phyloP scores from a whole-genome alignment of 1,140 invertebrate genomes.

The Gryllus bimaculatus region DNA sequence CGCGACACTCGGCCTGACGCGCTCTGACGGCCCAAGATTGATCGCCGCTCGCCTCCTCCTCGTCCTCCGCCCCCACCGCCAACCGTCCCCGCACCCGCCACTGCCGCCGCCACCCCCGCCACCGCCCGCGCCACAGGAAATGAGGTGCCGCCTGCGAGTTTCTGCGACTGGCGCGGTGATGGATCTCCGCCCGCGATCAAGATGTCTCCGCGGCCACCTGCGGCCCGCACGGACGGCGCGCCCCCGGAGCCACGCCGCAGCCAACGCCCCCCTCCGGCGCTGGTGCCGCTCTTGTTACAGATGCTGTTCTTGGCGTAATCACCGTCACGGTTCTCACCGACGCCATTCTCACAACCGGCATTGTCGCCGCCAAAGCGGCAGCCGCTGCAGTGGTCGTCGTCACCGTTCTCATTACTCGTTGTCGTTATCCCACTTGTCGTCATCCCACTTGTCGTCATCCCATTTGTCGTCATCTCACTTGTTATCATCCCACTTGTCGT shows the following conservation, averaged over 20 bases:
- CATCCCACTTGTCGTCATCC: no score
- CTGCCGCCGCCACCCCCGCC: no score
- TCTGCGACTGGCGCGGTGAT: not conserved
- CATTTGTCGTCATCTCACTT: no score
- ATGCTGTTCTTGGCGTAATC: no score
- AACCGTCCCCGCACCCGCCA: no score
- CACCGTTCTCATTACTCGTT: no score
- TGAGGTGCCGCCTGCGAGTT: not conserved
- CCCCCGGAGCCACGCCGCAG: not conserved
- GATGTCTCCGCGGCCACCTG: constrained; percentile 1
- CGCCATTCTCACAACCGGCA: no score
- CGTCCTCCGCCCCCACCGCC: not conserved
- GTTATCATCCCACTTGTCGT: no score
- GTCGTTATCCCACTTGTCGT: no score
- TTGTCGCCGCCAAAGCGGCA: no score
- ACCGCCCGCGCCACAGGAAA: not conserved
- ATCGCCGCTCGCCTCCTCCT: not conserved
- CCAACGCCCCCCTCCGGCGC: not conserved
- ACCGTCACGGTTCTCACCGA: no score
- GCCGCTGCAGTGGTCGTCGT: no score
- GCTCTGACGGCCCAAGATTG: not conserved
- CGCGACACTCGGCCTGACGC: not conserved
- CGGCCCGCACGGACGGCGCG: not conserved
- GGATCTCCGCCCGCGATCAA: not conserved
- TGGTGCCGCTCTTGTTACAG: not conserved